Evolutionary conservation across 2,113 vertebrate species (phyloP).

Genomic region (Lipophrys pholis): DNA sequence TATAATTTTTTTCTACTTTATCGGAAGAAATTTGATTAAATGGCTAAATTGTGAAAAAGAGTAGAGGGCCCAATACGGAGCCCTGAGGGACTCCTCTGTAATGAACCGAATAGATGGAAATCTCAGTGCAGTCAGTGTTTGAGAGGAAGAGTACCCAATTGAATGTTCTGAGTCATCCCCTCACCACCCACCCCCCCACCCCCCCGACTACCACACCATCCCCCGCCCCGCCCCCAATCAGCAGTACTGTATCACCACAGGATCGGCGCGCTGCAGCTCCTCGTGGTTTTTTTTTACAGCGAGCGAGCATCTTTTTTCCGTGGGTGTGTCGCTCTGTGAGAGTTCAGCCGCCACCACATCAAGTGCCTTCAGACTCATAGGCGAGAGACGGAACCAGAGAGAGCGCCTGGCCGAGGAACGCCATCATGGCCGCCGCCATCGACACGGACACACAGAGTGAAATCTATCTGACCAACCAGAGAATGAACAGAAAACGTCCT

Average conservation of each 20-base stretch:
- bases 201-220: neutral
- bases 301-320: constrained; percentile 12
- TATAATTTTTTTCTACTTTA: no score
- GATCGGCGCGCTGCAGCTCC: neutral
- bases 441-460: neutral
- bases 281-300: constrained; percentile 3
- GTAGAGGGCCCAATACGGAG: no score
- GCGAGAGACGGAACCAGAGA: neutral
- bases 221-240: constrained; percentile 17
- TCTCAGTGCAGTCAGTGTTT: no score
- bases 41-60: no score
- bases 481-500: neutral
- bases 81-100: no score
- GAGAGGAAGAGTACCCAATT: no score
- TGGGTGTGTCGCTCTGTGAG: constrained; percentile 25
- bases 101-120: no score
- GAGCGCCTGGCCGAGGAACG: neutral
- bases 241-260: constrained; percentile 54
- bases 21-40: no score
- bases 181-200: no score
- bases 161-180: no score
- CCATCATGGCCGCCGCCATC: neutral
- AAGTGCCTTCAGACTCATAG: constrained; percentile 72
- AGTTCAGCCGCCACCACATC: constrained; percentile 54
- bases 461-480: neutral